phyloP scores from a whole-genome alignment of 2,113 vertebrate genomes.

The Leptobrachium ailaonicum region DNA sequence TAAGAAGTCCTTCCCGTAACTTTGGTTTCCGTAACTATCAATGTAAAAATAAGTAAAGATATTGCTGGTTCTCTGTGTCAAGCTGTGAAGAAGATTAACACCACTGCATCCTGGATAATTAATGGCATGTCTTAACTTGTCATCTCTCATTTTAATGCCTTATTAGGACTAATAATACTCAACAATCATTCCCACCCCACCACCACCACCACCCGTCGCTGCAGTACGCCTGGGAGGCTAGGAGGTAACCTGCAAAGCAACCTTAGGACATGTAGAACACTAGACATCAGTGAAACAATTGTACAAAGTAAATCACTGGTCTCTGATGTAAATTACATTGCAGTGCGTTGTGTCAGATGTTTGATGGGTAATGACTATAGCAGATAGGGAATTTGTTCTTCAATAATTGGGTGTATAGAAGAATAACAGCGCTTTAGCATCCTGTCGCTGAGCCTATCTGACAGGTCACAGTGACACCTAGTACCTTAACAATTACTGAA shows the following conservation, averaged over 20 bases:
- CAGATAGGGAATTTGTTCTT: conserved; percentile 17
- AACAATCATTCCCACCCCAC: conserved; percentile 7
- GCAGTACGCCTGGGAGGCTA: conserved; percentile 12
- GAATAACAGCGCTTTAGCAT: conserved; percentile 2
- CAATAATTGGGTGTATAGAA: conserved; percentile 12
- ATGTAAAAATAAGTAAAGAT: conserved; percentile 40
- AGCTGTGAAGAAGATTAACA: conserved; percentile 46
- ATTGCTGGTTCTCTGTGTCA: conserved; percentile 37
- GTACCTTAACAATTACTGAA: conserved; percentile 5
- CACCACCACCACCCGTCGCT: background rate
- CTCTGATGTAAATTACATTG: conserved; percentile 33
- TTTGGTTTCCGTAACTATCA: background rate
- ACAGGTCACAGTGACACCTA: conserved; percentile 6
- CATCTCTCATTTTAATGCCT: conserved; percentile 43
- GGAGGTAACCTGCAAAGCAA: conserved; percentile 20
- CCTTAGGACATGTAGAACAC: conserved; percentile 15
- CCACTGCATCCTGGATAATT: conserved; percentile 43
- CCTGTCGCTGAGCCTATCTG: background rate
- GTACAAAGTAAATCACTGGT: conserved; percentile 13
- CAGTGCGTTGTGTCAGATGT: conserved; percentile 14
- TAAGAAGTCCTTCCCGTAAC: background rate
- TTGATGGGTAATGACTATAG: conserved; percentile 20
- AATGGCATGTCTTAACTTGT: conserved; percentile 42
- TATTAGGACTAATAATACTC: conserved; percentile 49
- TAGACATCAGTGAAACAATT: conserved; percentile 30